These are phyloP conservation scores for Lerista edwardsae DNA, from an alignment of 2,797 vertebrate genomes.

Conservation along the genomic window DNA sequence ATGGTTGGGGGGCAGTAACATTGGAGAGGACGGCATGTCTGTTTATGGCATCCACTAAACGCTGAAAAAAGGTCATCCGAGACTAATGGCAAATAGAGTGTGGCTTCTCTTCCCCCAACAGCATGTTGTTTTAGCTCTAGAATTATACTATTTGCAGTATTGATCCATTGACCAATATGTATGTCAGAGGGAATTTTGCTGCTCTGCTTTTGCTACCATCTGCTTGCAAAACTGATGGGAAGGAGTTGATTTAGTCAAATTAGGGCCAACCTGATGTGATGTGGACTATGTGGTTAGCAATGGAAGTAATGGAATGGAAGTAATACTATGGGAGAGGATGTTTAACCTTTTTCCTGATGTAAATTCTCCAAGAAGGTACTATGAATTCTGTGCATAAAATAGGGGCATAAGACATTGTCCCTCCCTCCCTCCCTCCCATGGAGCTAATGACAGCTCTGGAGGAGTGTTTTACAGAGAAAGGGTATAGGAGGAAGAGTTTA, in stretches of 20 bases:
- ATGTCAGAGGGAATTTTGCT: slow-evolving; percentile 27
- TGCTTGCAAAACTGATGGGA: slow-evolving; percentile 6
- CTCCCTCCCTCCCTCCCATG: neutral
- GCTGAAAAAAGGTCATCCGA: too few species aligned
- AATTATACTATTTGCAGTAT: neutral
- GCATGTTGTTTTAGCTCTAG: neutral
- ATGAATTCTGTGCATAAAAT: neutral
- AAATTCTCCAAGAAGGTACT: neutral
- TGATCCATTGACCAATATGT: slow-evolving; percentile 29
- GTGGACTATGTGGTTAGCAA: neutral
- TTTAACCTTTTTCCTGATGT: neutral
- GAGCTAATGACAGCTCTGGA: too few species aligned
- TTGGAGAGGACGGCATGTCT: neutral
- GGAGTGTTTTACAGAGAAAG: neutral
- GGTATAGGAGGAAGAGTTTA: neutral
- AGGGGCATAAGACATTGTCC: neutral
- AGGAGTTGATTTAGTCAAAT: neutral
- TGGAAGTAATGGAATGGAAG: neutral
- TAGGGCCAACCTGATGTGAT: neutral
- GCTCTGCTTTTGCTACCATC: neutral
- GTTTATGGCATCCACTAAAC: neutral
- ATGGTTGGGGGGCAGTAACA: neutral
- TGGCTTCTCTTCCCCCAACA: neutral
- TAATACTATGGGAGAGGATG: neutral
- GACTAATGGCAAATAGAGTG: neutral